Evolutionary conservation across 1,140 invertebrate genomes (phyloP), one percentile per base, ranked within the genome.

Genomic region (Zaprionus inermis): DNA sequence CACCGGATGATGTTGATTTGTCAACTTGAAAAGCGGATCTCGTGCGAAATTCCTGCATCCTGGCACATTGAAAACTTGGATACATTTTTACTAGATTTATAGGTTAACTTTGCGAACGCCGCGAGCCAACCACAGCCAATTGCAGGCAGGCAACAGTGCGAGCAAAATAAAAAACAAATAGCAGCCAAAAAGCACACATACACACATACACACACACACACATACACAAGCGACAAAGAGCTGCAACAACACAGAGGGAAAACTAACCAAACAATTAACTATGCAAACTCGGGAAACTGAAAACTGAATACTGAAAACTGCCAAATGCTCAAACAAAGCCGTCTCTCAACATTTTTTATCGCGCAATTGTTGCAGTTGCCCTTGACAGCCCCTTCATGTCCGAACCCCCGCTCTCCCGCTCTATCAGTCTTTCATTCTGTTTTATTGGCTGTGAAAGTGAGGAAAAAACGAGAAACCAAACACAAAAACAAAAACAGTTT

Each of bases 11-110:
- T 82, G 84, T 86, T 88, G 84, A 88, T 88, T 79, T 88, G 84
- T 88, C 84, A 88, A 88, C 82, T 86, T 88, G 79, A 86, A 86
- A 88, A 82, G 77, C 82, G 84, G 72, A 88, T 88, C 84, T 82
- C 51, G 67, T 78, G 75, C 66, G 59, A 83, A 82, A 80, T 80
- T 80, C 83, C 76, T 72, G 68, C 83, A 85, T 81, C 81, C 81
- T 64, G 64, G 49, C 24, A 72, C 79, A 81, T 79, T 82, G 76
- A 72, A 72, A 72, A 51, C 38, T 69, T 71, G 56, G 36, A 34
- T 44, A 16, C 58, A 57, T 65, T 72, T 75, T 63, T 78, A 78
- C 82, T 72, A 64, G 79, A 67, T 81, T 81, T 78, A 69, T 68
- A 41, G 58, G 36, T 60, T 46, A 58, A 64, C 49, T 69, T 54